Conservation (phyloP, 2,113 vertebrate genomes). For the Capreolus pygargus region DNA sequence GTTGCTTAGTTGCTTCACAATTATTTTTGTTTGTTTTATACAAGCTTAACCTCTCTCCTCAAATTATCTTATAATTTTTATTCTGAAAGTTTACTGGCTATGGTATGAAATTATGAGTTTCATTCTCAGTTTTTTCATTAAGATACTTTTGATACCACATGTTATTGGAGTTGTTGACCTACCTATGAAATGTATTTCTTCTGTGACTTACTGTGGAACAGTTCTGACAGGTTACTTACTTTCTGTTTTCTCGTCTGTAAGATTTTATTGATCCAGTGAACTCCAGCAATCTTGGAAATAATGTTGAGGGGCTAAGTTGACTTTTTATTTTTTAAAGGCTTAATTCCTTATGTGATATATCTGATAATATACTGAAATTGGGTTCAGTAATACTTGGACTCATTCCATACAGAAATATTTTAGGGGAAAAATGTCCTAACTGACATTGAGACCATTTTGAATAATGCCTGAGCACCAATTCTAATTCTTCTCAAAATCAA, state of each 20-base stretch:
- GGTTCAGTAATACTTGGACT: background rate
- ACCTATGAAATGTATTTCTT: background rate
- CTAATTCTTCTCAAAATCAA: background rate
- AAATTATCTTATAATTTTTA: conserved; percentile 22
- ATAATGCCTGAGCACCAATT: background rate
- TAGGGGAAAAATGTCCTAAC: background rate
- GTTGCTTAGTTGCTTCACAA: conserved; percentile 17
- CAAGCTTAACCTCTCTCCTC: background rate
- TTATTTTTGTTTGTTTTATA: conserved; percentile 33
- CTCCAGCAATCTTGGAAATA: background rate
- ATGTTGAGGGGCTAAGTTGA: background rate
- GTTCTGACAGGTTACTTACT: background rate
- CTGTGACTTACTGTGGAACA: background rate
- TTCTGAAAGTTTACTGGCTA: background rate
- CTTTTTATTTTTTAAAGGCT: background rate
- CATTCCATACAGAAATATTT: background rate
- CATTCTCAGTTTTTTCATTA: background rate
- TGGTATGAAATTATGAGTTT: conserved; percentile 13
- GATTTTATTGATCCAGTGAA: background rate
- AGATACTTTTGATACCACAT: background rate
- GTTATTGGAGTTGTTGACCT: background rate
- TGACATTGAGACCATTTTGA: background rate
- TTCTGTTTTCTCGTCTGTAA: background rate
- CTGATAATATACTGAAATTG: background rate
- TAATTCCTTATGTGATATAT: background rate